These are phyloP conservation scores for Sander lucioperca DNA, from an alignment of 2,113 vertebrate genomes.

Conservation along the genomic window DNA sequence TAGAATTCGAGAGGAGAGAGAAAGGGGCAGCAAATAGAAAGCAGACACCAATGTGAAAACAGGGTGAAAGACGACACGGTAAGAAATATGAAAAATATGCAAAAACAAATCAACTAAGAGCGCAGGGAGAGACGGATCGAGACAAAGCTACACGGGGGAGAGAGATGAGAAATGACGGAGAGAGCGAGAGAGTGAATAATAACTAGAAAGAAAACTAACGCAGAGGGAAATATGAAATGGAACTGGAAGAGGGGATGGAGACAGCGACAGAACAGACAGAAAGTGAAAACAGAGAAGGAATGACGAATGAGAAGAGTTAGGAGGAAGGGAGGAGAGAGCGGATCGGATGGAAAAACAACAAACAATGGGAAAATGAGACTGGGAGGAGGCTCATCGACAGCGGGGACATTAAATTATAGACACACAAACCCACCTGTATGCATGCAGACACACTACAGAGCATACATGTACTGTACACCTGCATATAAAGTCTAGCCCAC, in stretches of 20 bases:
- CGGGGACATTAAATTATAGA: slow-evolving; percentile 34
- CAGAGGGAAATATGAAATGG: slow-evolving; percentile 34
- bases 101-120: slow-evolving; percentile 57
- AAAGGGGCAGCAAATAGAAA: slow-evolving; percentile 38
- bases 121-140: background rate
- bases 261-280: slow-evolving; percentile 29
- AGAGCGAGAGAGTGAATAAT: slow-evolving; percentile 42
- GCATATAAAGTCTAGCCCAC: background rate
- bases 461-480: background rate
- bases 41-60: slow-evolving; percentile 30
- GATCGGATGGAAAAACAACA: slow-evolving; percentile 57
- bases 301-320: slow-evolving; percentile 47
- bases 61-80: slow-evolving; percentile 37
- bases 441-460: background rate
- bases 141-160: slow-evolving; percentile 16
- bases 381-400: slow-evolving; percentile 23
- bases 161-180: slow-evolving; percentile 40
- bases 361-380: slow-evolving; percentile 11
- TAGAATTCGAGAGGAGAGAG: background rate
- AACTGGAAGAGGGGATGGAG: slow-evolving; percentile 27
- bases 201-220: slow-evolving; percentile 42
- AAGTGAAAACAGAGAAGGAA: slow-evolving; percentile 18
- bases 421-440: slow-evolving; percentile 42
- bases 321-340: slow-evolving; percentile 10
- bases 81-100: slow-evolving; percentile 53